Evolutionary conservation across 2,888 invertebrate species (phyloP).

Genomic region (Zelleria hepariella): DNA sequence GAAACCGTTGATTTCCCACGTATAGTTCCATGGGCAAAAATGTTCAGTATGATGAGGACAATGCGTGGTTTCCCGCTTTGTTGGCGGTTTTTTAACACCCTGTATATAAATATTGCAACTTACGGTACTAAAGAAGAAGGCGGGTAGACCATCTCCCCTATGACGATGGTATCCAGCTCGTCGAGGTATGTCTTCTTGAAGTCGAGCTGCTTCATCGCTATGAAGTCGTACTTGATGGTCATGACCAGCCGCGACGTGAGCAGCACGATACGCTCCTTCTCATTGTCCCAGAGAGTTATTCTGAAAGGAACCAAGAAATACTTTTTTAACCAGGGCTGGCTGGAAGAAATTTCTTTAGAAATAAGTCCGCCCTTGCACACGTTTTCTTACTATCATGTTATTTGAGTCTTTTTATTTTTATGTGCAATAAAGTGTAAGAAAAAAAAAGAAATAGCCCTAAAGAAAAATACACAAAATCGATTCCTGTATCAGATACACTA

Average conservation of each 20-base stretch:
- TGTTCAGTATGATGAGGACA: background rate
- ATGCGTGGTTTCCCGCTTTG: background rate
- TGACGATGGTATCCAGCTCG: slow-evolving; percentile 78
- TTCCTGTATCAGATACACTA: too few species aligned
- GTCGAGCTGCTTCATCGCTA: slow-evolving; percentile 81
- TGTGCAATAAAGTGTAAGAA: too few species aligned
- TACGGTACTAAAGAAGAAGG: slow-evolving; percentile 86
- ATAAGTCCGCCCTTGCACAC: too few species aligned
- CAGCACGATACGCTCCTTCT: slow-evolving; percentile 84
- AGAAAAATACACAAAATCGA: too few species aligned
- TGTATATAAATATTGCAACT: too few species aligned
- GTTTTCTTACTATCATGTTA: too few species aligned
- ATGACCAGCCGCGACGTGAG: slow-evolving; percentile 81
- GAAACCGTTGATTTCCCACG: too few species aligned
- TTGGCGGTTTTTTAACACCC: background rate
- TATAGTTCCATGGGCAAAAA: too few species aligned
- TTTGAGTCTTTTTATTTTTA: too few species aligned
- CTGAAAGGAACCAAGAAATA: slow-evolving; percentile 53
- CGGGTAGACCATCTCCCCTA: slow-evolving; percentile 87
- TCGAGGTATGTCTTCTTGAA: slow-evolving; percentile 78
- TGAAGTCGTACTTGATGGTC: slow-evolving; percentile 88
- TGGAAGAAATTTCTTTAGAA: too few species aligned
- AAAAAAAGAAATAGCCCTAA: too few species aligned
- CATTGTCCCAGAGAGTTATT: slow-evolving; percentile 90
- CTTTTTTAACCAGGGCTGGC: too few species aligned